Base-by-base conservation (phyloP, 2,113 vertebrate genomes). In the Callaeas wilsoni region DNA sequence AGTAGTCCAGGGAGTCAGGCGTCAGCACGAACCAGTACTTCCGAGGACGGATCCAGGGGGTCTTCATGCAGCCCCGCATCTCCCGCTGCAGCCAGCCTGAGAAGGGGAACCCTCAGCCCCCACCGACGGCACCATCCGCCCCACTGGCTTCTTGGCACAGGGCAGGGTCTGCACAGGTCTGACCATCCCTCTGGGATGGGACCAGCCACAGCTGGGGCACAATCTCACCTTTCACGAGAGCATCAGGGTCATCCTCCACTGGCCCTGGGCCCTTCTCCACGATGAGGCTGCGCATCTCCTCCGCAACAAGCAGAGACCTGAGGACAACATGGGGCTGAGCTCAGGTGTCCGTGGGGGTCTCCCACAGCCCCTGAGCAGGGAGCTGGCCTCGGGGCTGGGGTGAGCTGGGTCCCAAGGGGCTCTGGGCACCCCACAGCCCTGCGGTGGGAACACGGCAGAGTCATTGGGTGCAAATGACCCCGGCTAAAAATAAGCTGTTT, bases 21-120 rank as follows among this genome's bases (percentile, higher is more conserved):
- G 98, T 99, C 96, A 99, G 98, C 82, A 99, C 98, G 3, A 99
- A 99, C 99, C 99, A 99, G 97, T 99, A 99, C 42, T 98, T 98
- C 37, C 99, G 98, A 27, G 99, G 98, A 57, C 98, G 98, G 69
- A 99, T 98, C 99, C 99, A 99, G 39, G 98, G 98, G 16, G 95
- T 92, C n/a, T 95, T 97, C 47, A 97, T 89, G 52, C 98, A 98
- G 6, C 98, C 98, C 7, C 98, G 97, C 79, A 99, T 98, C 95
- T 99, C 99, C 16, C 98, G 97, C 89, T 99, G 98, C 94, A 99
- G 98, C 99, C 99, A 99, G 52, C 99, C 99, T 99, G 89, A 26
- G 71, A 71, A 77, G 8, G 57, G n/a, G 49, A 92, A 56, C 33
- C 6, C 56, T 79, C 68, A 88, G 91, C 21, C 47, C 16, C 42